Evolutionary conservation across 2,113 vertebrate species (phyloP).

Genomic region (Aldabrachelys gigantea): DNA sequence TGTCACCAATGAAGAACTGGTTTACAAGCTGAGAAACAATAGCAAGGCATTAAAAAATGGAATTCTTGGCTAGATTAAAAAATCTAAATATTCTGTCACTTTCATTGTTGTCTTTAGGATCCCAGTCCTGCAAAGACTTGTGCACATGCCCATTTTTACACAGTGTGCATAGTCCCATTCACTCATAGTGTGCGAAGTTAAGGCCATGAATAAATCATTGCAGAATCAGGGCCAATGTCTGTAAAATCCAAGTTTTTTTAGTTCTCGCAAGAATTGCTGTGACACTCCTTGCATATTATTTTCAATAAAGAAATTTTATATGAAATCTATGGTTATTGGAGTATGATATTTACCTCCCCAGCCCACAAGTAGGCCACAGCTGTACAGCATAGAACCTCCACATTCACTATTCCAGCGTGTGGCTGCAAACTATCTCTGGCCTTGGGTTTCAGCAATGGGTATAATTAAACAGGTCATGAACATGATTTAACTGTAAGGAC

Average conservation of each 20-base stretch:
- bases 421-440: neutral
- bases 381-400: neutral
- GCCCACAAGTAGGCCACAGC: neutral
- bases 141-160: fast-evolving
- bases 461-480: neutral
- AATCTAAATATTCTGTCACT: neutral
- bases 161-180: fast-evolving
- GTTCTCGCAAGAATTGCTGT: neutral
- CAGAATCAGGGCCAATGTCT: neutral
- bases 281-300: neutral
- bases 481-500: neutral
- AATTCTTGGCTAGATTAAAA: conserved; percentile 8
- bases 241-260: conserved; percentile 27
- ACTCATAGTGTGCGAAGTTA: neutral
- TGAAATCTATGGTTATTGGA: neutral
- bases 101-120: neutral
- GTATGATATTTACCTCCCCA: neutral
- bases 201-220: neutral
- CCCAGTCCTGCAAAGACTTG: neutral
- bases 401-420: neutral
- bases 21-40: conserved; percentile 59
- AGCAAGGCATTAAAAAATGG: neutral
- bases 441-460: neutral
- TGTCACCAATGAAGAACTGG: conserved; percentile 55
- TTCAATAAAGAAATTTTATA: conserved; percentile 18